These are phyloP conservation scores for Acromyrmex heyeri DNA, from an alignment of 1,140 invertebrate genomes.

Conservation along the genomic window DNA sequence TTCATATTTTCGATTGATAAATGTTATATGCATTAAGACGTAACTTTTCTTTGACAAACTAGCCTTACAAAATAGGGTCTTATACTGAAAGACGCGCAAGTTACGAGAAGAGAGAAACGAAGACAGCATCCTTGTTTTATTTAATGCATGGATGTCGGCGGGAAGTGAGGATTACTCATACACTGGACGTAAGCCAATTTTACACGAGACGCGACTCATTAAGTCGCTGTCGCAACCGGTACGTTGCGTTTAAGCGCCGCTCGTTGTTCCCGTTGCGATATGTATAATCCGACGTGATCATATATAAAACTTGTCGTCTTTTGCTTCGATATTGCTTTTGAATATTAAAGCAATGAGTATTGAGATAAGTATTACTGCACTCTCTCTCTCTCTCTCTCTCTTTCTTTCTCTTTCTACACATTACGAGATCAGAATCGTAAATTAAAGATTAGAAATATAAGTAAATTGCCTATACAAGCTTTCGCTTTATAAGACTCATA, in stretches of 20 bases:
- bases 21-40: neutral
- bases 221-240: conserved; percentile 71
- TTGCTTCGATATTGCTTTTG: neutral
- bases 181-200: conserved; percentile 79
- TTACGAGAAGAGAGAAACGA: neutral
- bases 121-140: conserved; percentile 67
- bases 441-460: no score
- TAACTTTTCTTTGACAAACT: neutral
- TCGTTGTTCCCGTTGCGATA: conserved; percentile 27
- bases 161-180: conserved; percentile 79
- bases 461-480: no score
- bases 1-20: neutral
- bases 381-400: no score
- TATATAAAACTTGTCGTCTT: neutral
- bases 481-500: no score
- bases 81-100: neutral
- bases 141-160: conserved; percentile 69
- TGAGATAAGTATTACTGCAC: no score
- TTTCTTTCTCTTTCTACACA: no score
- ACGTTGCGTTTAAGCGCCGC: conserved; percentile 52
- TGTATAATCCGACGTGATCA: neutral
- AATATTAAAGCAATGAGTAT: neutral
- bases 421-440: no score
- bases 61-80: neutral
- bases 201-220: conserved; percentile 79